Percentiles rank a stretch among this genome's conserved stretches.
phyloP scores from a whole-genome alignment of 2,113 vertebrate genomes.

The Raphicerus campestris region DNA sequence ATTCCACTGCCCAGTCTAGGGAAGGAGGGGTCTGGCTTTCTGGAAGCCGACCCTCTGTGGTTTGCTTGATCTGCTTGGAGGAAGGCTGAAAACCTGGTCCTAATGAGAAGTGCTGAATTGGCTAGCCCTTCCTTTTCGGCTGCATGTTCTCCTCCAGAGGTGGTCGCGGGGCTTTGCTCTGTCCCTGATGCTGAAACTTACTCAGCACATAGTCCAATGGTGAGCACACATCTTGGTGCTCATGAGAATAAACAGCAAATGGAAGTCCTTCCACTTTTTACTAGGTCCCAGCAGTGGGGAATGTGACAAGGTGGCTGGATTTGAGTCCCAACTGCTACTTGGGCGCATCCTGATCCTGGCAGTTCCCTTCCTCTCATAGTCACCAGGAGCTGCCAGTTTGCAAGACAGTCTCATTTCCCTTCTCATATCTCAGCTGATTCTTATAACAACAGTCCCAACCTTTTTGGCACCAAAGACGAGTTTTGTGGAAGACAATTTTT shows the following conservation, averaged over 20 bases:
- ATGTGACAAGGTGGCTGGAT: background rate
- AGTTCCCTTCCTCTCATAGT: background rate
- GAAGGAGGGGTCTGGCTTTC: background rate
- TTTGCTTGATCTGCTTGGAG: background rate
- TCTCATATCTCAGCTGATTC: background rate
- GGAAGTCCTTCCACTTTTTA: background rate
- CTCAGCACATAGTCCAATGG: fast-evolving
- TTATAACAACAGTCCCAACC: background rate
- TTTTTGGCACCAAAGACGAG: background rate
- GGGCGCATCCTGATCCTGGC: background rate
- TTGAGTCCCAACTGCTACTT: background rate
- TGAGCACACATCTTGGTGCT: background rate
- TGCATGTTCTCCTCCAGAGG: too few relatives aligned
- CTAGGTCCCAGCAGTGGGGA: background rate
- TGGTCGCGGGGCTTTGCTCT: background rate
- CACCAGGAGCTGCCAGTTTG: background rate
- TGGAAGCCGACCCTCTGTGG: background rate
- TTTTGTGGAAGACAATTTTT: background rate
- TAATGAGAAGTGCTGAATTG: background rate
- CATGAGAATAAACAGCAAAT: background rate
- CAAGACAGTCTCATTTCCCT: background rate
- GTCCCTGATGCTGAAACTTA: fast-evolving
- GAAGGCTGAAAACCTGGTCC: background rate
- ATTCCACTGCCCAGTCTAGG: slow-evolving; percentile 69
- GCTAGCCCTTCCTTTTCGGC: background rate